A percentile compares a stretch with the other conserved stretches of the same genome.
Evolutionary conservation across 2,113 vertebrate species (phyloP).

Genomic region (Myanophis thanlyinensis): DNA sequence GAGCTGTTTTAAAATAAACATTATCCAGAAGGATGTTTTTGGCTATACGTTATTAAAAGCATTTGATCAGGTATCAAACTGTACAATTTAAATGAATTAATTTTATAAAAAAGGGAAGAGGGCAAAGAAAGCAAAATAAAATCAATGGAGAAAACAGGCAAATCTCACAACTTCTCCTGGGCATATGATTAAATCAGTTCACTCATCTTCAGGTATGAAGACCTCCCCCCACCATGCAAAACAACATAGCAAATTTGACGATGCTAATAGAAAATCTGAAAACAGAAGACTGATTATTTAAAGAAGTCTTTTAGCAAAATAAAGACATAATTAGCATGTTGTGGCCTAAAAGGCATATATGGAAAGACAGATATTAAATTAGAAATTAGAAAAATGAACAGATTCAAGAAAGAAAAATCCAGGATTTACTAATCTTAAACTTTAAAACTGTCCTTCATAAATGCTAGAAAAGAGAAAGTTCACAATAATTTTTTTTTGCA

Average conservation of each 20-base stretch:
- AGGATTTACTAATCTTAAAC: neutral
- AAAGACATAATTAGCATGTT: neutral
- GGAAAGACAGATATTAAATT: neutral
- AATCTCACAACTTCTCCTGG: neutral
- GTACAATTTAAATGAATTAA: neutral
- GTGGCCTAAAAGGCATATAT: neutral
- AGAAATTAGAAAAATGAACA: neutral
- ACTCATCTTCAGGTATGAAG: neutral
- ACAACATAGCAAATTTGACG: too few species aligned
- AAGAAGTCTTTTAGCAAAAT: neutral
- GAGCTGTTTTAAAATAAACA: neutral
- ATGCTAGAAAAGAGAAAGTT: neutral
- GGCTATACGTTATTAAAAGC: neutral
- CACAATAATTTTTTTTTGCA: neutral
- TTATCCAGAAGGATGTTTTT: neutral
- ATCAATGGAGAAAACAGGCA: neutral
- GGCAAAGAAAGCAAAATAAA: neutral
- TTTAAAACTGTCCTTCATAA: neutral
- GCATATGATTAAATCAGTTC: neutral
- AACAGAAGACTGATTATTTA: neutral
- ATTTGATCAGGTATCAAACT: neutral
- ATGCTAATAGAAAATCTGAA: neutral
- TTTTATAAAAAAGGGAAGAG: neutral
- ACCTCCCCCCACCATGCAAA: neutral
- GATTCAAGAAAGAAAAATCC: neutral